Conservation (phyloP, 2,797 vertebrate genomes). For the Champsocephalus gunnari region DNA sequence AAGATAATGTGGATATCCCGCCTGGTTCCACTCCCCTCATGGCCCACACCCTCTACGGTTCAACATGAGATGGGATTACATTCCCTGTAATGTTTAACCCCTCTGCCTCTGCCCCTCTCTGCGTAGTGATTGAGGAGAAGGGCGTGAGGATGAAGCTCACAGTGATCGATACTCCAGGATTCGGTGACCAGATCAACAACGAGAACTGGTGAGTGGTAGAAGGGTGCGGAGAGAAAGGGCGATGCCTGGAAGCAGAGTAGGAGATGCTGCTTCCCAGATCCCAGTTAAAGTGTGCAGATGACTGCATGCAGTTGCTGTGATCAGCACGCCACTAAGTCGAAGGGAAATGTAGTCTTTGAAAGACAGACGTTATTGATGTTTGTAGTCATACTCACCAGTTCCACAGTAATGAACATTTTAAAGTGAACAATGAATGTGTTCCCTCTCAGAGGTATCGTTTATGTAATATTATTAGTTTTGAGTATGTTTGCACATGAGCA, state of each 20-base stretch:
- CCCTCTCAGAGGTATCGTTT: too few species aligned
- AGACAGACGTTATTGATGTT: background rate
- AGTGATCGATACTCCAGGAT: conserved; percentile 95
- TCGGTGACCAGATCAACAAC: conserved; percentile 98
- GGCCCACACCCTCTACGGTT: background rate
- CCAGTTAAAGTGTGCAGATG: background rate
- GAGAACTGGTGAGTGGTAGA: conserved; percentile 89
- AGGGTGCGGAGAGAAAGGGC: background rate
- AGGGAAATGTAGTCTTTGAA: background rate
- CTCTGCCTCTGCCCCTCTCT: background rate
- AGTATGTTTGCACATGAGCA: too few species aligned
- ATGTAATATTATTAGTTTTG: too few species aligned
- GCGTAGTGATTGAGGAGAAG: conserved; percentile 95
- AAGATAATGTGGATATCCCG: too few species aligned
- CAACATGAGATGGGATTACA: background rate
- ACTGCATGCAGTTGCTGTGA: background rate
- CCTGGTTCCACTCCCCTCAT: background rate
- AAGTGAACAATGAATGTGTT: too few species aligned
- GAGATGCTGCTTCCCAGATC: background rate
- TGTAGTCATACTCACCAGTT: too few species aligned
- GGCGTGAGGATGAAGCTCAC: conserved; percentile 98
- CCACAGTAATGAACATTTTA: too few species aligned
- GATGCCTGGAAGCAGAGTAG: background rate
- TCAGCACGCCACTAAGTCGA: background rate
- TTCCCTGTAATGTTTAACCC: background rate